Evolutionary conservation across 2,113 vertebrate species (phyloP), one percentile per base, ranked within the genome.

Genomic region (Copsychus sechellarum): DNA sequence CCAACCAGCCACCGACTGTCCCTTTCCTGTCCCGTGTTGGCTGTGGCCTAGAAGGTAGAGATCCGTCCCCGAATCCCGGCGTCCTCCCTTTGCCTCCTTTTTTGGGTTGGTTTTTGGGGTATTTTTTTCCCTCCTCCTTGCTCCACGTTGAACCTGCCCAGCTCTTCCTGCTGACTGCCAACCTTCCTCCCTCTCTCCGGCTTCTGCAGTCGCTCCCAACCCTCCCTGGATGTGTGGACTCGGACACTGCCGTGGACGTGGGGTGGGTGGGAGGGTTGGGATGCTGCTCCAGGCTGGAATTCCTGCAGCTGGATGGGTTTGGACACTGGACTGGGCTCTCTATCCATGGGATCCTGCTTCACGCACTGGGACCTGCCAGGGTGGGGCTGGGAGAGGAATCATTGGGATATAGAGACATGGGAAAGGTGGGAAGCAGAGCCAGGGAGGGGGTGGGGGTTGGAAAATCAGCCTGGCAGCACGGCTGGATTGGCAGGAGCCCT

Each of bases 31-130:
- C 83, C 87, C 26, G 3, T 78, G 71, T 57, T 73, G 93, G 82
- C 84, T 71, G 66, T 86, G 90, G 73, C 67, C 85, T 97, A 97
- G 91, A 96, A 95, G 38, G 80, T 93, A 97, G 97, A 94, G 76
- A 54, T 70, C 86, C 24, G 1, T 45, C 74, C 86, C 87, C 0
- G 9, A 77, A 62, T 62, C 85, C 86, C 40, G 12, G 25, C 13
- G 1, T 78, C 17, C 38, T 79, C 56, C 45, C 54, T 86, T 45
- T 86, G 91, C 77, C 65, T 86, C 79, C 67, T 90, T 88, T 51
- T 51, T 94, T 81, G 66, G 8, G 76, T 96, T 95, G 45, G 22
- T 57, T 84, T 42, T 62, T 42, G 79, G n/a, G 3, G 28, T 71
- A 51, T 57, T 53, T 61, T 50, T 64, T 5, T 3, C 6, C 31